Conservation (phyloP, 1,140 invertebrate genomes). For the Gerris buenoi region DNA sequence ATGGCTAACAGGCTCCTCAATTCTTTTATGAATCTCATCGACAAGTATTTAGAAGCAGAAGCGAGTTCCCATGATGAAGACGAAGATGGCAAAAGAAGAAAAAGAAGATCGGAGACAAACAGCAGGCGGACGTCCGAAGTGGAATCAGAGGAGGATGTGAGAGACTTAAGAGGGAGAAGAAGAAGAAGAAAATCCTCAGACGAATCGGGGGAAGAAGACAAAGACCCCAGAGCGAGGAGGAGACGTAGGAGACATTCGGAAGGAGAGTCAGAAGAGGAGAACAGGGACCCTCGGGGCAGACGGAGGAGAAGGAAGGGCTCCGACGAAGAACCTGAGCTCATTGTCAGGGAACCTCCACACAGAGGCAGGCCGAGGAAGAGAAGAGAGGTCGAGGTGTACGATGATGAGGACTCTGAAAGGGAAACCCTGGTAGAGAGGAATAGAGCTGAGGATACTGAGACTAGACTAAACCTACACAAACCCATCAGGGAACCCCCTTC, state of each 20-base stretch:
- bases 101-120: no score
- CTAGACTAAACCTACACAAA: no score
- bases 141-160: background rate
- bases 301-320: background rate
- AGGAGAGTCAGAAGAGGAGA: background rate
- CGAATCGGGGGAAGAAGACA: background rate
- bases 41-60: slow-evolving; percentile 62
- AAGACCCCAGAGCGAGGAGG: background rate
- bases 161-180: background rate
- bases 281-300: background rate
- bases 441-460: background rate
- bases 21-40: slow-evolving; percentile 59
- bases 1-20: slow-evolving; percentile 70
- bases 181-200: background rate
- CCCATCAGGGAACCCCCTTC: background rate
- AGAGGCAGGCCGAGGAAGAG: background rate
- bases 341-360: background rate
- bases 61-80: slow-evolving; percentile 54
- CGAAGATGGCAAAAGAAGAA: slow-evolving; percentile 41
- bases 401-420: background rate
- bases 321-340: background rate
- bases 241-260: background rate
- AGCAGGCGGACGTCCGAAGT: background rate
- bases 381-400: background rate
- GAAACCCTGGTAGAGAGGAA: background rate